These are phyloP conservation scores for Eubasilissa splendida DNA, from an alignment of 2,888 invertebrate species.

Conservation along the genomic window DNA sequence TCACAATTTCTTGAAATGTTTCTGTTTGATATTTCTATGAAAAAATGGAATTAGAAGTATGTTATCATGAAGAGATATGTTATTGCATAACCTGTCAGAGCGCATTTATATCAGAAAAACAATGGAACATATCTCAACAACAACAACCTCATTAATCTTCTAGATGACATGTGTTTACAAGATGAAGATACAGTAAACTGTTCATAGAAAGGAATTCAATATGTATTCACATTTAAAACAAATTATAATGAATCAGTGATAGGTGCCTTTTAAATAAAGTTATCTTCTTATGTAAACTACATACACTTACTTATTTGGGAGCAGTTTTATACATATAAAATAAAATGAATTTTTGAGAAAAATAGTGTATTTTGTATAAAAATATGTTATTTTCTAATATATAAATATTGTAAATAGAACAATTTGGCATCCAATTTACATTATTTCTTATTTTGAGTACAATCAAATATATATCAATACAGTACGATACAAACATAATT, in stretches of 20 bases:
- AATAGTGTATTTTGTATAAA: slow-evolving; percentile 19
- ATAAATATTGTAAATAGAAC: slow-evolving; percentile 8
- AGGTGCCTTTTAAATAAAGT: slow-evolving; percentile 1
- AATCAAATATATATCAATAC: neutral
- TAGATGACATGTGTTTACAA: no score
- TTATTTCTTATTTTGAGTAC: slow-evolving; percentile 1
- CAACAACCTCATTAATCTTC: neutral
- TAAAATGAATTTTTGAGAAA: neutral
- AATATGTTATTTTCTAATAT: slow-evolving; percentile 6
- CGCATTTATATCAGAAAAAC: neutral
- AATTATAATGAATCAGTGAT: neutral
- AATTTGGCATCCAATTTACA: neutral
- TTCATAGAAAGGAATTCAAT: slow-evolving; percentile 3
- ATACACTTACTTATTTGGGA: neutral
- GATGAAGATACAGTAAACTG: no score
- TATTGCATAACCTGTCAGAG: no score
- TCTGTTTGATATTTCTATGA: no score
- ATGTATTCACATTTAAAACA: neutral
- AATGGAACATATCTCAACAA: neutral
- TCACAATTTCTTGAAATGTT: no score
- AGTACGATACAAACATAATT: neutral
- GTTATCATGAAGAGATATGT: no score
- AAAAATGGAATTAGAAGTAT: no score
- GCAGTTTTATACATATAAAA: slow-evolving; percentile 12
- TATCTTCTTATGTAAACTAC: neutral